phyloP scores from a whole-genome alignment of 2,797 vertebrate species.

The Ptychadena robeensis region DNA sequence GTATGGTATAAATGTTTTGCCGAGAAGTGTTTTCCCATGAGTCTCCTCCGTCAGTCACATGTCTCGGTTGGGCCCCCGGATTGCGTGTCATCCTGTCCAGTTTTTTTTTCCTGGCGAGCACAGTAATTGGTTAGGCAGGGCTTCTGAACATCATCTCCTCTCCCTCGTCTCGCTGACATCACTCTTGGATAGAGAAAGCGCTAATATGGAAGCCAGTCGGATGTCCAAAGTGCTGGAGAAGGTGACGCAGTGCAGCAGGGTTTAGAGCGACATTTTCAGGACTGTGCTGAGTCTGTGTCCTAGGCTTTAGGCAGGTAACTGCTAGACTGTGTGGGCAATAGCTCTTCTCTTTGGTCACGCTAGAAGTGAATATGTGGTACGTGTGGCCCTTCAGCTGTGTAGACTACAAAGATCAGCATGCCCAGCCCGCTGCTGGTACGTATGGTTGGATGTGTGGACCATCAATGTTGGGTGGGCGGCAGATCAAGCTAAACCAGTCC shows the following conservation, averaged over 20 bases:
- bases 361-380: background rate
- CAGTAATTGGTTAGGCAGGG: slow-evolving; percentile 59
- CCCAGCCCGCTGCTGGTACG: too few relatives aligned
- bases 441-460: background rate
- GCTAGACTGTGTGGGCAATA: slow-evolving; percentile 2
- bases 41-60: slow-evolving; percentile 18
- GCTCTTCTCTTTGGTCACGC: background rate
- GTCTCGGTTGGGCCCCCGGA: slow-evolving; percentile 15
- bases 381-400: background rate
- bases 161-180: slow-evolving; percentile 3
- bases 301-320: slow-evolving; percentile 32
- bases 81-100: slow-evolving; percentile 58
- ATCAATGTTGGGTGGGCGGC: background rate
- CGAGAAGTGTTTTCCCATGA: slow-evolving; percentile 42
- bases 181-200: slow-evolving; percentile 54
- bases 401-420: background rate
- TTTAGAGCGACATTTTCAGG: slow-evolving; percentile 37
- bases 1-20: slow-evolving; percentile 28
- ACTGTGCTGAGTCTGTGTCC: slow-evolving; percentile 31
- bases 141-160: slow-evolving; percentile 61
- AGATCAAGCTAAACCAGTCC: too few relatives aligned
- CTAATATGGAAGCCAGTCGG: slow-evolving; percentile 72
- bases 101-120: slow-evolving; percentile 50
- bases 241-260: slow-evolving; percentile 64
- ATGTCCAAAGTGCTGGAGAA: slow-evolving; percentile 67